Conservation (phyloP, 2,888 invertebrate genomes). For the Epinotia brunnichana region DNA sequence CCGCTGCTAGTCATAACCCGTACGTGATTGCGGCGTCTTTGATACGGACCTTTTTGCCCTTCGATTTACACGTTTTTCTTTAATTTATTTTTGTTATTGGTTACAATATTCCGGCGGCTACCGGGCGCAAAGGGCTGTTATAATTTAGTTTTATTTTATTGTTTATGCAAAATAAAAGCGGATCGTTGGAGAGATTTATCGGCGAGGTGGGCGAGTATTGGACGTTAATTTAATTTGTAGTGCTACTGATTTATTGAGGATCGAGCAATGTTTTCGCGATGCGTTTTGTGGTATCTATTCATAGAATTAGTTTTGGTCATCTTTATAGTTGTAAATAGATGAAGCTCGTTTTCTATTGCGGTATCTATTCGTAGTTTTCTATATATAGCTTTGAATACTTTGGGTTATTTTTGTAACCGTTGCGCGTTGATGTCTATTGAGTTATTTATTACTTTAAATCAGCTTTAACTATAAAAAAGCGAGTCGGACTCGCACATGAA, state of each 20-base stretch:
- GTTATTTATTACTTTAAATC: slow-evolving; percentile 17
- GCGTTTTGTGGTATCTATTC: slow-evolving; percentile 19
- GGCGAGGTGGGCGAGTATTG: slow-evolving; percentile 60
- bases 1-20: slow-evolving; percentile 80
- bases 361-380: background rate
- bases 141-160: slow-evolving; percentile 76
- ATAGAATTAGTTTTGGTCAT: background rate
- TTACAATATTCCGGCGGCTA: slow-evolving; percentile 81
- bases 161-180: slow-evolving; percentile 80
- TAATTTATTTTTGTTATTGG: slow-evolving; percentile 79
- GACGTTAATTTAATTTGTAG: slow-evolving; percentile 48
- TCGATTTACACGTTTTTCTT: slow-evolving; percentile 69
- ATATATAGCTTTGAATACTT: background rate
- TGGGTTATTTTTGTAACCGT: background rate
- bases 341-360: background rate
- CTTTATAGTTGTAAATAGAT: background rate
- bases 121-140: slow-evolving; percentile 78
- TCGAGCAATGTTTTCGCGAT: slow-evolving; percentile 29
- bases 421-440: slow-evolving; percentile 50
- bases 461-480: background rate
- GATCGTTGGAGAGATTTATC: slow-evolving; percentile 75
- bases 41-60: slow-evolving; percentile 75
- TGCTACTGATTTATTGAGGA: slow-evolving; percentile 39
- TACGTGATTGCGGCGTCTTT: slow-evolving; percentile 80
- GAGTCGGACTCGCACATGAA: no score